A percentile compares a stretch with the other conserved stretches of the same genome.
Conservation (phyloP, 1,140 invertebrate genomes). For the Diuraphis noxia region DNA sequence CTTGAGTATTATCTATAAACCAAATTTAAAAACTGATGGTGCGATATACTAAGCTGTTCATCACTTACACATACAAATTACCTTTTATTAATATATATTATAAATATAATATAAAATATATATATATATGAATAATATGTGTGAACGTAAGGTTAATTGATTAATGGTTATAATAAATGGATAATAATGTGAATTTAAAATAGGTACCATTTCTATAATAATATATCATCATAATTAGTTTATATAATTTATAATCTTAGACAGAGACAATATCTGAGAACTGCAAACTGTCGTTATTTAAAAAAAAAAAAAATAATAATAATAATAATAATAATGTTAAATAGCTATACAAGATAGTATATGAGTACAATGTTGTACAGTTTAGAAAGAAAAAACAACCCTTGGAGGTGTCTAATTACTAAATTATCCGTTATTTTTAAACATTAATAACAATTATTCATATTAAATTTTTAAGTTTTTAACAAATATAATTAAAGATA, state of each 20-base stretch:
- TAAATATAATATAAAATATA: too few species aligned
- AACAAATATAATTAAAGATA: background rate
- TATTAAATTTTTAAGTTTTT: too few species aligned
- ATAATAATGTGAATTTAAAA: background rate
- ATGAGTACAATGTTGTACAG: too few species aligned
- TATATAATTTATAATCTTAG: background rate
- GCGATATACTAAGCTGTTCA: too few species aligned
- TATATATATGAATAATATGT: background rate
- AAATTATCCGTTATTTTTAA: background rate
- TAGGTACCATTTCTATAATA: background rate
- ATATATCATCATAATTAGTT: background rate
- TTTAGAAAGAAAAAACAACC: background rate
- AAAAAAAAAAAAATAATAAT: too few species aligned
- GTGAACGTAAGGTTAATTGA: background rate
- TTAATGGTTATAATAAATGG: background rate
- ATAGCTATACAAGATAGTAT: background rate
- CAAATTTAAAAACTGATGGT: too few species aligned
- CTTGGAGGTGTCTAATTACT: background rate
- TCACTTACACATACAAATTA: too few species aligned
- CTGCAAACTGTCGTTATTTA: too few species aligned
- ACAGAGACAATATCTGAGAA: background rate
- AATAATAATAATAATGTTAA: background rate
- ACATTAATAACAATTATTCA: too few species aligned
- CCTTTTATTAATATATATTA: background rate
- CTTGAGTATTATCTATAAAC: too few species aligned